Evolutionary conservation across 2,113 vertebrate genomes (phyloP), one percentile per base, ranked within the genome.

Genomic region (Melierax canorus): DNA sequence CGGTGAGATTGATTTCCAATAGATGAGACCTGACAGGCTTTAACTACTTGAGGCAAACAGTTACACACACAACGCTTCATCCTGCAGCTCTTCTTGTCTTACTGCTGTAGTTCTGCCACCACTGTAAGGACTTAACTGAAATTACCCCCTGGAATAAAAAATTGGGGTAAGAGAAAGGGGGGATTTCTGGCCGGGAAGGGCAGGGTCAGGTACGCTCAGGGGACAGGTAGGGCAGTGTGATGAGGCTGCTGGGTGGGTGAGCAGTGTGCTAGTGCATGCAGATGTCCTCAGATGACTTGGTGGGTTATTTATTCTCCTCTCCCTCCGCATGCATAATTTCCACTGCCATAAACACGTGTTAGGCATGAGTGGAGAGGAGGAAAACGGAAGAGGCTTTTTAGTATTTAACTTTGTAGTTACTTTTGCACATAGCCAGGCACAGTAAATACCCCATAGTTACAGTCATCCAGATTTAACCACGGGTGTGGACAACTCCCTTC

Each of bases 221-320:
- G 66, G 30, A 38, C 45, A 76, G 77, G 30, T 15, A 29, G 32
- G 63, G 15, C 39, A 38, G 36, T 3, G 22, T 4, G 11, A 0
- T 3, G 75, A 43, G 51, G 75, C 53, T 84, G 71, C 69, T 2
- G 45, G 17, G 80, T 8, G 58, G 41, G 34, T 71, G 76, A 89
- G 46, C 1, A 1, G 32, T 51, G 63, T 58, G 38, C 80, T 36
- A 20, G 45, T 55, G 32, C 34, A 3, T 82, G 53, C 29, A n/a
- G 3, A 2, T 91, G 74, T 88, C 96, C 91, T 92, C 58, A 45
- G 68, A 68, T 91, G 96, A 90, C 95, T 78, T 5, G n/a, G 20
- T 74, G 86, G 68, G 73, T 92, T 97, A 81, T 96, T 96, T 94
- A 64, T 93, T 92, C 79, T 90, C 63, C 56, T 88, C 41, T 96